Base-by-base conservation (phyloP, 2,888 invertebrate species). In the Notocelia uddmanniana region DNA sequence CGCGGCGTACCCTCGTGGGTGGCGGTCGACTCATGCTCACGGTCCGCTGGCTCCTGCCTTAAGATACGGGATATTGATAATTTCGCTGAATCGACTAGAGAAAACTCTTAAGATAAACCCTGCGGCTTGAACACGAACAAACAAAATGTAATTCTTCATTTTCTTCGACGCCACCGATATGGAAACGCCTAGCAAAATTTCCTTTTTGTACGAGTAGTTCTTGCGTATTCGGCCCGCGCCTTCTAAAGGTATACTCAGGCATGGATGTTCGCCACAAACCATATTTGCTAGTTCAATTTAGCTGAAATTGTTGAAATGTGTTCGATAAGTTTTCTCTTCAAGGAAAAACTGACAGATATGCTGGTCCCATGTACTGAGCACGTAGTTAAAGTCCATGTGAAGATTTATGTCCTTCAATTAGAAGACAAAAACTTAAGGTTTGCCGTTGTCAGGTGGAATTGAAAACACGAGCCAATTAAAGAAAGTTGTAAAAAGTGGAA, bases 1-100 rank as follows among this genome's bases (percentile, higher is more conserved):
- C 64, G 76, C 75, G 80, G 79, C 77, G 60, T 34, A 37, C 63
- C 69, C 68, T 69, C 69, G 37, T 58, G 69, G 73, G 69, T 63
- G 68, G 73, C 69, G 69, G 50, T 57, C 64, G 64, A 18, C 68
- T 62, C 48, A 37, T 41, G 57, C 45, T 72, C 63, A 64, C 73
- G 69, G 58, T 69, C n/a, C 69, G 45, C 69, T 69, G 69, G 69
- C 58, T 73, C 21, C 59, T 58, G 41, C 50, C 52, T 59, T 37
- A 55, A 67, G 67, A 68, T 62, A 72, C 72, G 62, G 48, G 62
- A 72, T 72, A 72, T 68, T 48, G 55, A 62, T 72, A 57, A 72
- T 57, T 68, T 72, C 34, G n/a, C 60, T 34, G 45, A 23, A n/a
- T 19, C 15, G 58, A 23, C 50, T 54, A 71, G 68, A 62, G 23